A percentile compares a stretch with the other conserved stretches of the same genome.
Conservation (phyloP, 2,888 invertebrate species). For the Andricus quercusramuli region DNA sequence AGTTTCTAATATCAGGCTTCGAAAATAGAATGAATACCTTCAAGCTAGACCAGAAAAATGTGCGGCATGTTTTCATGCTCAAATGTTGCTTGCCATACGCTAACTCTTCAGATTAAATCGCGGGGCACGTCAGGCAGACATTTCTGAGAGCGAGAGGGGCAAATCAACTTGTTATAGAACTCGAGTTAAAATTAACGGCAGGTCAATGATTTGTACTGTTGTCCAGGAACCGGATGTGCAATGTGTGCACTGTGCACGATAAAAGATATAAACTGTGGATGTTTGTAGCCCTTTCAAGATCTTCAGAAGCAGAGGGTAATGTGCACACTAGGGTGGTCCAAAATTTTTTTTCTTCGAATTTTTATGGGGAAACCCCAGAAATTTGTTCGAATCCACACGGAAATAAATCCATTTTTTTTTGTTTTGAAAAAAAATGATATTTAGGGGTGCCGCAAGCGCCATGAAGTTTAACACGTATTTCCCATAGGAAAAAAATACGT, state of each 20-base stretch:
- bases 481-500: too few relatives aligned
- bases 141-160: constrained; percentile 37
- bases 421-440: too few relatives aligned
- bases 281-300: too few relatives aligned
- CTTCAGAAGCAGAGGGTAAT: too few relatives aligned
- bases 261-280: not conserved
- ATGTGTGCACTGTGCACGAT: not conserved
- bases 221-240: constrained; percentile 39
- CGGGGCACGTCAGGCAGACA: constrained; percentile 37
- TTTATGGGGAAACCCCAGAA: too few relatives aligned
- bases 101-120: constrained; percentile 59
- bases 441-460: too few relatives aligned
- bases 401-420: too few relatives aligned
- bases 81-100: constrained; percentile 55
- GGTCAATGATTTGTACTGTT: constrained; percentile 49
- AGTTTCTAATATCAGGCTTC: constrained; percentile 13
- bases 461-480: too few relatives aligned
- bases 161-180: constrained; percentile 37
- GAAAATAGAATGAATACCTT: not conserved
- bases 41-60: not conserved
- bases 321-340: too few relatives aligned
- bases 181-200: constrained; percentile 50
- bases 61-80: constrained; percentile 52
- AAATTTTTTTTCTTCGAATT: too few relatives aligned
- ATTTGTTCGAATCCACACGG: too few relatives aligned